A percentile compares a stretch with the other conserved stretches of the same genome.
Conservation (phyloP, 2,888 invertebrate genomes). For the Mylabris sibirica region DNA sequence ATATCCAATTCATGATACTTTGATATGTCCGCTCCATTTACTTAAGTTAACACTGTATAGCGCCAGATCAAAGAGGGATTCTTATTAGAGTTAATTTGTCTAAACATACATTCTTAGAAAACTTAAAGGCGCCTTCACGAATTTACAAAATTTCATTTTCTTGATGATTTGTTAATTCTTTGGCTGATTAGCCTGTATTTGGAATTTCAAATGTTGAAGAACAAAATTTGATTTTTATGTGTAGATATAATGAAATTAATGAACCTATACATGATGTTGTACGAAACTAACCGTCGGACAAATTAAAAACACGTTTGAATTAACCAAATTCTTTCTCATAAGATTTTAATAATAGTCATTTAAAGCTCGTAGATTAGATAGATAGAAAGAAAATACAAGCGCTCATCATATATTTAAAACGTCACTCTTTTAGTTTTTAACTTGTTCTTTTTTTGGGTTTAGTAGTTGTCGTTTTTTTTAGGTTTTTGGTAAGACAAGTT, state of each 20-base stretch:
- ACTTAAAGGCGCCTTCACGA: neutral
- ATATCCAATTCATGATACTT: constrained; percentile 11
- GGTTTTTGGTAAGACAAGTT: neutral
- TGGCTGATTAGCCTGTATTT: too few relatives aligned
- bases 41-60: constrained; percentile 3
- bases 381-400: neutral
- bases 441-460: neutral
- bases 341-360: constrained; percentile 18
- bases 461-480: neutral
- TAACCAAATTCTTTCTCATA: constrained; percentile 9
- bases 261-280: neutral
- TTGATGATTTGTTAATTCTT: too few relatives aligned
- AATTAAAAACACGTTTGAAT: constrained; percentile 19
- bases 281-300: neutral
- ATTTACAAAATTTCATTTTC: too few relatives aligned
- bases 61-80: neutral
- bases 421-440: neutral
- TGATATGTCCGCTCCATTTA: constrained; percentile 13
- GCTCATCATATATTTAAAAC: neutral
- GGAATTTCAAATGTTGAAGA: too few relatives aligned
- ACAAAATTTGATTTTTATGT: too few relatives aligned
- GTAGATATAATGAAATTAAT: neutral
- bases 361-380: neutral
- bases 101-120: neutral
- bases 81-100: neutral